Conservation (phyloP, 2,113 vertebrate genomes). For the Regulus satrapa region DNA sequence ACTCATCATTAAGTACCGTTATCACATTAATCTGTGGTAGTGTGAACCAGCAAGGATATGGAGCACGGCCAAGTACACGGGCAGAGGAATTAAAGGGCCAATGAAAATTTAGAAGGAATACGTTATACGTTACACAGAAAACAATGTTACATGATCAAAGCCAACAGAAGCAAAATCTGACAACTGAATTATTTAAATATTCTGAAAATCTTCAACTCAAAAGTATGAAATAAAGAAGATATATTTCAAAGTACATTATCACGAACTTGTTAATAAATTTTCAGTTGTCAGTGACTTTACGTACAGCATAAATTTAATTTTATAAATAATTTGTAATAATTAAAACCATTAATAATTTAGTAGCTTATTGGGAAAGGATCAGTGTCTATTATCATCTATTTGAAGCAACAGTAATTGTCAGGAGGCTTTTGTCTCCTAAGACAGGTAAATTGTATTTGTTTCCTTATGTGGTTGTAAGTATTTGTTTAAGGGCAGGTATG, state of each 20-base stretch:
- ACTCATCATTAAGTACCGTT: conserved; percentile 8
- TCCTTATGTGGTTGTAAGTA: neutral
- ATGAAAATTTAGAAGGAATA: neutral
- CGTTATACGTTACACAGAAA: neutral
- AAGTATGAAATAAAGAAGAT: neutral
- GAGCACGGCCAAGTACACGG: neutral
- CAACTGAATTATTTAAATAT: neutral
- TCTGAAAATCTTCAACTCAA: neutral
- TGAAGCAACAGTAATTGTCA: neutral
- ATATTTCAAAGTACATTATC: neutral
- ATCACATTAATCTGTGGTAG: neutral
- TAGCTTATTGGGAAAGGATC: neutral
- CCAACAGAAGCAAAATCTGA: neutral
- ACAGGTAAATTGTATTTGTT: neutral
- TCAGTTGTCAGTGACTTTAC: neutral
- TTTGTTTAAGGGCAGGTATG: neutral
- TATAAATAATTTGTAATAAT: neutral
- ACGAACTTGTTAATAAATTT: neutral
- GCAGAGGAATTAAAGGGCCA: neutral
- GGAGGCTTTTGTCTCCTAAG: neutral
- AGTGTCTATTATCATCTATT: neutral
- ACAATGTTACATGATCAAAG: neutral
- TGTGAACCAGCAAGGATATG: neutral
- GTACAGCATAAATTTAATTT: accelerated
- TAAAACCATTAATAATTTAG: neutral